phyloP scores from a whole-genome alignment of 1,140 invertebrate genomes.

The Frieseomelitta varia region DNA sequence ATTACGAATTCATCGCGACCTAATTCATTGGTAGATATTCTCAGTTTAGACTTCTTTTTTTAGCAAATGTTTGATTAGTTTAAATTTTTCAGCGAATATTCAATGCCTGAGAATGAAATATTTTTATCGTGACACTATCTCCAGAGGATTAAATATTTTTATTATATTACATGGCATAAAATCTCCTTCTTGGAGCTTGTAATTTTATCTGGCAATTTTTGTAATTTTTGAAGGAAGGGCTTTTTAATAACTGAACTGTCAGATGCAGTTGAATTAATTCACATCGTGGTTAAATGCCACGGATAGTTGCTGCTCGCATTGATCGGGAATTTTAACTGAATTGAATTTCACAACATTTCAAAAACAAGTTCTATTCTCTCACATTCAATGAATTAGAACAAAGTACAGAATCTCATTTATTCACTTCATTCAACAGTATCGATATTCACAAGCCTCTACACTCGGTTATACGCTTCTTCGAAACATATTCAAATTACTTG shows the following conservation, averaged over 20 bases:
- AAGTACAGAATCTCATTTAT: not conserved
- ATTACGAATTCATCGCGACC: not conserved
- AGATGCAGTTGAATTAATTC: not conserved
- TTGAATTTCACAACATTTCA: not conserved
- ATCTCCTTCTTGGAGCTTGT: no score
- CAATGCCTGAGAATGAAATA: no score
- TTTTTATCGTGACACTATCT: no score
- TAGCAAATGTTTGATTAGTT: not conserved
- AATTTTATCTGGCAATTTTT: no score
- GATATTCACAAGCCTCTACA: not conserved
- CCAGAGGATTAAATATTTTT: not conserved
- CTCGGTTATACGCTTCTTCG: not conserved
- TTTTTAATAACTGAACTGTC: not conserved
- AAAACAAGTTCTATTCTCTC: not conserved
- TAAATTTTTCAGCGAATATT: not conserved
- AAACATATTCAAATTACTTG: not conserved
- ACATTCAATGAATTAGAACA: not conserved
- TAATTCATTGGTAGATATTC: not conserved
- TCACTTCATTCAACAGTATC: not conserved
- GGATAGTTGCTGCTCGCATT: not conserved
- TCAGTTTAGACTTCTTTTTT: no score
- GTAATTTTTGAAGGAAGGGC: not conserved
- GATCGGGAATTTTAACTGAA: not conserved
- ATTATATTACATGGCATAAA: no score
- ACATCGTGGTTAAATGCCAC: not conserved